Percentiles rank a stretch among this genome's conserved stretches.
phyloP scores from a whole-genome alignment of 2,888 invertebrate genomes.

The Oscheius sp. region DNA sequence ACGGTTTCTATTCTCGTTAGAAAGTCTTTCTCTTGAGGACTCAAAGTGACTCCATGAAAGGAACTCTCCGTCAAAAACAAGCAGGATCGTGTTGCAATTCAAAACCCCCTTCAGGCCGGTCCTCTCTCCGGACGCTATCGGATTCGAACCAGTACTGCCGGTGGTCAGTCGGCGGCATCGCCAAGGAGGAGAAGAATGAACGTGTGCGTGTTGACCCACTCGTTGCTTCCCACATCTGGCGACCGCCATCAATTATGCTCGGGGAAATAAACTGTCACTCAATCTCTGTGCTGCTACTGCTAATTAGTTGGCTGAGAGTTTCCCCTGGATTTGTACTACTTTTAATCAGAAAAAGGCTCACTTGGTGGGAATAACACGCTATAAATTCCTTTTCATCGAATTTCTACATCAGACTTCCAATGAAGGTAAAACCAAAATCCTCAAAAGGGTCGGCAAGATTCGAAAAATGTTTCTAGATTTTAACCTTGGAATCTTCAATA shows the following conservation, averaged over 20 bases:
- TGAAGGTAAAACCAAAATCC: too few species aligned
- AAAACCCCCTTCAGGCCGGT: not conserved
- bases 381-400: too few species aligned
- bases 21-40: not conserved
- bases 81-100: conserved; percentile 26
- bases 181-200: not conserved
- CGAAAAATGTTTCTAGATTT: too few species aligned
- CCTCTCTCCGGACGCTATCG: not conserved
- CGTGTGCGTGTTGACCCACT: conserved; percentile 17
- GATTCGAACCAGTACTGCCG: not conserved
- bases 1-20: not conserved
- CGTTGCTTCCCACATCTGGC: conserved; percentile 27
- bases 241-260: conserved; percentile 25
- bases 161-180: not conserved
- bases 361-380: too few species aligned
- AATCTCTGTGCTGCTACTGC: conserved; percentile 25
- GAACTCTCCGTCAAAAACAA: conserved; percentile 14
- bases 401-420: too few species aligned
- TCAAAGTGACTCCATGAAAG: not conserved
- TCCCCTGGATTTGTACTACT: not conserved
- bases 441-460: too few species aligned
- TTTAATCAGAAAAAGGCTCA: not conserved
- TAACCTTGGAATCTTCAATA: too few species aligned
- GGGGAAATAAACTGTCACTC: conserved; percentile 28
- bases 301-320: conserved; percentile 5